Conservation (phyloP, 2,797 vertebrate genomes). For the Synaphobranchus kaupii region DNA sequence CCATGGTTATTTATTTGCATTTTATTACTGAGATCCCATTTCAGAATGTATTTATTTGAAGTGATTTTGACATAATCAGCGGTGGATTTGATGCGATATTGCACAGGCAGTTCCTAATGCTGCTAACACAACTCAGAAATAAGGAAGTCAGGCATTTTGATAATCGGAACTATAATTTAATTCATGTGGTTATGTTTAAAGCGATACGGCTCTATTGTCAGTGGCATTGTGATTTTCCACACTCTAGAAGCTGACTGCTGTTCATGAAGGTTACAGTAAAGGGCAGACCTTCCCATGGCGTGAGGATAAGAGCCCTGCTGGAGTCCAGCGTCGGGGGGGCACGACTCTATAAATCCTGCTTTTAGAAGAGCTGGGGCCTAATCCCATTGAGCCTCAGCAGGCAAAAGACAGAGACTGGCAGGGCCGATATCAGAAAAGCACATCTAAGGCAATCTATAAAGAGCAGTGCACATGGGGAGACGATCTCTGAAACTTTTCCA, state of each 20-base stretch:
- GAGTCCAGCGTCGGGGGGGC: neutral
- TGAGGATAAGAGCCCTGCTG: constrained; percentile 13
- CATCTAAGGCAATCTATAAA: constrained; percentile 30
- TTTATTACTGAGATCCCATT: neutral
- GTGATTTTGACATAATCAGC: neutral
- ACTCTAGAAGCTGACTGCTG: neutral
- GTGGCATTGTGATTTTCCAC: neutral
- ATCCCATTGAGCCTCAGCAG: constrained; percentile 28
- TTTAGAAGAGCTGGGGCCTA: constrained; percentile 21
- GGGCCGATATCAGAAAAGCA: constrained; percentile 16
- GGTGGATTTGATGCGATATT: neutral
- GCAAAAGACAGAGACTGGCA: constrained; percentile 16
- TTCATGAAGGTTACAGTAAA: neutral
- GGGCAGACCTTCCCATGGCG: constrained; percentile 2
- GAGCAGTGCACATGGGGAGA: neutral
- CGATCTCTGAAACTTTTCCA: neutral
- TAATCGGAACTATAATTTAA: neutral
- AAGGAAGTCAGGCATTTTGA: neutral
- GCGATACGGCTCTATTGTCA: no score
- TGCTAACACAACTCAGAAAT: neutral
- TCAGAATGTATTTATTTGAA: neutral
- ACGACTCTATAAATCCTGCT: constrained; percentile 18
- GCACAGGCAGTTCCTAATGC: neutral
- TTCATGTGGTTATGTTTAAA: no score
- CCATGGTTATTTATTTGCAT: neutral